Percentiles rank a stretch among this genome's conserved stretches.
These are phyloP conservation scores for Notolabrus celidotus DNA, from an alignment of 2,797 vertebrate species.

Conservation along the genomic window DNA sequence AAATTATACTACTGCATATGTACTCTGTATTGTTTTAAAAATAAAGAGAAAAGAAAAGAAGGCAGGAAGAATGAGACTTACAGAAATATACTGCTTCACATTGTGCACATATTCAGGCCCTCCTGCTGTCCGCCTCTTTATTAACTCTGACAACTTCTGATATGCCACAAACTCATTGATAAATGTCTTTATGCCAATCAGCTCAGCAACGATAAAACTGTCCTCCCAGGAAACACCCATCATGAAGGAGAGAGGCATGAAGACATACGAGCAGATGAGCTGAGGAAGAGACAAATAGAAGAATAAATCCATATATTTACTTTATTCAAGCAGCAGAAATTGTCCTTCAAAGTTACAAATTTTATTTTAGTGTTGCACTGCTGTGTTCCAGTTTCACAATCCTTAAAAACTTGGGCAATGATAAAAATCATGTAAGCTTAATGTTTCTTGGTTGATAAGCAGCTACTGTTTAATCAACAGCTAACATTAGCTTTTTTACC, in stretches of 20 bases:
- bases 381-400: no score
- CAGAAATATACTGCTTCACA: slow-evolving; percentile 90
- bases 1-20: no score
- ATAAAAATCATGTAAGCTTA: no score
- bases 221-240: slow-evolving; percentile 94
- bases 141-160: slow-evolving; percentile 85
- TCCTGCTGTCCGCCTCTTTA: slow-evolving; percentile 81
- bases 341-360: no score
- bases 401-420: no score
- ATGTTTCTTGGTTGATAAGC: no score
- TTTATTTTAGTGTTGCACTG: no score
- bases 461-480: no score
- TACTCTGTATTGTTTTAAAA: no score
- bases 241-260: slow-evolving; percentile 92
- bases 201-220: slow-evolving; percentile 89
- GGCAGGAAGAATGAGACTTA: slow-evolving; percentile 43
- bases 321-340: not conserved
- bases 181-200: slow-evolving; percentile 91
- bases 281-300: slow-evolving; percentile 54
- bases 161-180: slow-evolving; percentile 94
- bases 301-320: not conserved
- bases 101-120: slow-evolving; percentile 85
- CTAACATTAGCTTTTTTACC: no score
- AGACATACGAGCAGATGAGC: slow-evolving; percentile 90
- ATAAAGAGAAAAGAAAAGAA: no score